These are phyloP conservation scores for Siniperca undulata DNA, from an alignment of 2,797 vertebrate species.

Conservation along the genomic window DNA sequence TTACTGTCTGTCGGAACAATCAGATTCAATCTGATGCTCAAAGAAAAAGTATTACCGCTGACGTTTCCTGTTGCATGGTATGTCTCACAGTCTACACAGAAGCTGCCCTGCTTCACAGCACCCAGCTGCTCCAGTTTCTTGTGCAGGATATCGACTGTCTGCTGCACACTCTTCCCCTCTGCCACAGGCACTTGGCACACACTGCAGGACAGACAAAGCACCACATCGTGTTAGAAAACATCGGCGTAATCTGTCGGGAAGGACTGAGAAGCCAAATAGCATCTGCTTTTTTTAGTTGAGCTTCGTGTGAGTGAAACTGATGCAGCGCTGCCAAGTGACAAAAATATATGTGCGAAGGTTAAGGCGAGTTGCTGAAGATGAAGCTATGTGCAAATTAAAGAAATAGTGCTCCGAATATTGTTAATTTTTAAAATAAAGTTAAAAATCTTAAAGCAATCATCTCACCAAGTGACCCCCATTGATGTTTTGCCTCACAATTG, in stretches of 20 bases:
- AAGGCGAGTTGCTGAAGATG: accelerated
- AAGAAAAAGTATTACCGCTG: conserved; percentile 78
- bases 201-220: conserved; percentile 73
- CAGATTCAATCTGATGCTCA: background rate
- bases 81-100: conserved; percentile 96
- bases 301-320: background rate
- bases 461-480: conserved; percentile 89
- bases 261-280: background rate
- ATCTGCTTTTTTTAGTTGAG: background rate
- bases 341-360: accelerated
- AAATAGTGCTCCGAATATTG: accelerated
- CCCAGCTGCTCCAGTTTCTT: conserved; percentile 93
- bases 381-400: background rate
- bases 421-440: background rate
- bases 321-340: background rate
- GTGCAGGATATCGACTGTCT: conserved; percentile 94
- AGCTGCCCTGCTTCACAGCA: conserved; percentile 95
- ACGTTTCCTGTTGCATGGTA: conserved; percentile 91
- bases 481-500: conserved; percentile 32
- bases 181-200: conserved; percentile 94
- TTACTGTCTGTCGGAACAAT: background rate
- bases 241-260: too few relatives aligned
- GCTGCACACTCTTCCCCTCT: conserved; percentile 96
- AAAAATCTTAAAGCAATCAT: background rate
- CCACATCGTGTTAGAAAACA: background rate